Base-by-base conservation (phyloP, 2,888 invertebrate species). In the Germaria angustata region DNA sequence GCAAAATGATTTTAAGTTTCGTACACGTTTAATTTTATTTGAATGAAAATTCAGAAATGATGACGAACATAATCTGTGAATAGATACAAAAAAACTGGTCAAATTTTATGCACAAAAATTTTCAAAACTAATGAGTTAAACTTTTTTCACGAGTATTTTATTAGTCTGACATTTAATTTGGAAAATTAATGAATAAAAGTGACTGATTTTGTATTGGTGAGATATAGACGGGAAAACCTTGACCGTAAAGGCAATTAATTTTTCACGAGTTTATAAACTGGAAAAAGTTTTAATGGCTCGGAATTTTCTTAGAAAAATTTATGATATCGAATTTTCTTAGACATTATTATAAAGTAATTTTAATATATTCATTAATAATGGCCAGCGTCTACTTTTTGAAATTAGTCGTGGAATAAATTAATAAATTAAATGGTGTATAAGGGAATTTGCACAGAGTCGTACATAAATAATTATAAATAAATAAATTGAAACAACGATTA, bases 11-110 rank as follows among this genome's bases (percentile, higher is more conserved):
- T 61, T 15, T 15, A 15, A 41, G 3, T 41, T 63, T 44, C 32
- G 28, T 34, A 63, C 15, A 34, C 41, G 17, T 55, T 15, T 17
- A 75, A 53, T 55, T 55, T 34, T 24, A 65, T 55, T 53, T 17
- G 9, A 65, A 36, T 55, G 9, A 44, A 75, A 65, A 17, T n/a
- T 44, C 34, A 44, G 53, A 24, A 32, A 55, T 65, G 36, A 39
- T 71, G n/a, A 49, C 11, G 13, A 44, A 44, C 24, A 7, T 32
- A 20, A 51, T 24, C 6, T 32, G 22, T 4, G 44, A 44, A n/a
- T n/a, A n/a, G n/a, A n/a, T n/a, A n/a, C n/a, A n/a, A n/a, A n/a
- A n/a, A n/a, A n/a, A n/a, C n/a, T n/a, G n/a, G n/a, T n/a, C n/a
- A n/a, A n/a, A n/a, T n/a, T n/a, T n/a, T n/a, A 6, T 2, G 36